phyloP scores from a whole-genome alignment of 35 echinoderm and acorn worm species.

The Apostichopus californicus region DNA sequence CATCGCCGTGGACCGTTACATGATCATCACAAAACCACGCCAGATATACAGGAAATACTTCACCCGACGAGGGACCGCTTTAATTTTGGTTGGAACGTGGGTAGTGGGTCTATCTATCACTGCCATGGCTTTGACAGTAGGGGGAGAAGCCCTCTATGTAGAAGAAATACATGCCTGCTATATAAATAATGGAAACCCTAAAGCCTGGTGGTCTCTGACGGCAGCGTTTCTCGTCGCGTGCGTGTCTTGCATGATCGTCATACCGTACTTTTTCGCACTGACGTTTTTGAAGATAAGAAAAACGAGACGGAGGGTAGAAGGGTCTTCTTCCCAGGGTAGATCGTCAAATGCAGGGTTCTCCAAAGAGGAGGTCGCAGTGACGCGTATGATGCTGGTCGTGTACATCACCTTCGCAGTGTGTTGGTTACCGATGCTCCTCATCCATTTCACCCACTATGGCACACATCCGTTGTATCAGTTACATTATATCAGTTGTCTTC shows the following conservation, averaged over 20 bases:
- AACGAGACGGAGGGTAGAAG: conserved; percentile 15
- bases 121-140: neutral
- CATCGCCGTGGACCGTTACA: conserved; percentile 44
- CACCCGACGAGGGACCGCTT: neutral
- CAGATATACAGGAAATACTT: conserved; percentile 35
- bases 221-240: neutral
- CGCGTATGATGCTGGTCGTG: conserved; percentile 54
- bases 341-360: neutral
- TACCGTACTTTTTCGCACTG: conserved; percentile 40
- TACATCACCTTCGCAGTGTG: conserved; percentile 10
- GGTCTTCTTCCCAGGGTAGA: neutral
- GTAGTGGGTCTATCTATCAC: neutral
- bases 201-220: conserved; percentile 41
- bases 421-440: conserved; percentile 38
- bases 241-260: conserved; percentile 15
- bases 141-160: neutral
- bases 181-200: neutral
- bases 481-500: conserved; percentile 2
- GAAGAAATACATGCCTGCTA: conserved; percentile 12
- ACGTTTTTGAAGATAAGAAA: conserved; percentile 39
- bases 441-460: conserved; percentile 37
- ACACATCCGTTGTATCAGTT: neutral
- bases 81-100: conserved; percentile 19
- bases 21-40: conserved; percentile 43
- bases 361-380: conserved; percentile 40